Evolutionary conservation across 2,113 vertebrate species (phyloP).

Genomic region (Pelecanus crispus): DNA sequence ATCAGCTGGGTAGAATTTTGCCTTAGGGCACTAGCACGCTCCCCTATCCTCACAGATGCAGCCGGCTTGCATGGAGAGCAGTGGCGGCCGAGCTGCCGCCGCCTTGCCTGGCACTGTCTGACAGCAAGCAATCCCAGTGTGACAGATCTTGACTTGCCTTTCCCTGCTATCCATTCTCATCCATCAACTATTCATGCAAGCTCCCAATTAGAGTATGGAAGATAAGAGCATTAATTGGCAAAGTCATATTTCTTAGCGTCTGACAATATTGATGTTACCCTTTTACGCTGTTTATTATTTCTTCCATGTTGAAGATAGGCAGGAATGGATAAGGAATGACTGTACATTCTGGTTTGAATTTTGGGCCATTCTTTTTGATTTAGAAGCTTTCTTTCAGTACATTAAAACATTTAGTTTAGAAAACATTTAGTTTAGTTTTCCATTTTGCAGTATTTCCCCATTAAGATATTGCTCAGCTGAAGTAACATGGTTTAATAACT

Average conservation of each 20-base stretch:
- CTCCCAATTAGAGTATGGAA: background rate
- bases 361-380: background rate
- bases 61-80: fast-evolving
- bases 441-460: background rate
- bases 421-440: background rate
- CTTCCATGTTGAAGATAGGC: background rate
- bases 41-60: background rate
- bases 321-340: background rate
- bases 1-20: background rate
- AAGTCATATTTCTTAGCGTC: background rate
- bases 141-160: background rate
- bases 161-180: background rate
- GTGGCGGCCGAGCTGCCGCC: fast-evolving
- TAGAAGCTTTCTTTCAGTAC: background rate
- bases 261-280: background rate
- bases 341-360: background rate
- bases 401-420: background rate
- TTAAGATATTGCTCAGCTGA: background rate
- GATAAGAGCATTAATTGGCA: background rate
- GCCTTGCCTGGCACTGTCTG: background rate
- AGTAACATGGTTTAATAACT: constrained; percentile 1
- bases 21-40: background rate
- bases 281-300: background rate
- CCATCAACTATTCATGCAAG: background rate
- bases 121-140: background rate